Evolutionary conservation across 2,888 invertebrate species (phyloP), one percentile per base, ranked within the genome.

Genomic region (Chorisops tibialis): DNA sequence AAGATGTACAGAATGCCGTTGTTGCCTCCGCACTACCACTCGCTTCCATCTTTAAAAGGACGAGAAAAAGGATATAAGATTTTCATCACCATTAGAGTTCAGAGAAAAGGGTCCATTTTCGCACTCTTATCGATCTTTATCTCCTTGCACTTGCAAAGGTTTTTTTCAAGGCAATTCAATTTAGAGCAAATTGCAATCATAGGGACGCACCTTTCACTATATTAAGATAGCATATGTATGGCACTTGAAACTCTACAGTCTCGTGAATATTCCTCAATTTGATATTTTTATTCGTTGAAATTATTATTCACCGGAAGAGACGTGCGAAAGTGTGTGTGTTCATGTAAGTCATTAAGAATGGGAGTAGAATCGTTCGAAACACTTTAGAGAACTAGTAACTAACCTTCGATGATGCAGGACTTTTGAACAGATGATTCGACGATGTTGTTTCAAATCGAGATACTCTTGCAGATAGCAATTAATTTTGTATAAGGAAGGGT

Each of bases 101-200:
- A 43, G 43, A 16, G 19, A 14, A 16, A 19, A 14, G 16, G 16
- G n/a, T 9, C 30, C 9, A 7, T 30, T 9, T 7, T 9, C 30
- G 30, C 30, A 30, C 30, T 30, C 5, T 7, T 39, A 39, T 39
- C 39, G 39, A 39, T 39, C 16, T 16, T 45, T 18, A 18, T 9
- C 21, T 16, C 12, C 12, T n/a, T 14, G 41, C 6, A 41, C 6
- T 6, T n/a, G 16, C 41, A 6, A 12, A 16, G 41, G 12, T 14
- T 50, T 50, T 50, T 49, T 30, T 47, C 22, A 7, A 21, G 45
- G 11, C 30, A 30, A 30, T 30, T 30, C 30, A 19, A 54, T 39
- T 24, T 54, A 54, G 52, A 54, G 52, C 52, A 22, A 24, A 54
- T 14, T 41, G 39, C 41, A 54, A 54, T 54, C 22, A 21, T 38